phyloP scores from a whole-genome alignment of 1,140 invertebrate genomes.

The Drosophila asahinai region DNA sequence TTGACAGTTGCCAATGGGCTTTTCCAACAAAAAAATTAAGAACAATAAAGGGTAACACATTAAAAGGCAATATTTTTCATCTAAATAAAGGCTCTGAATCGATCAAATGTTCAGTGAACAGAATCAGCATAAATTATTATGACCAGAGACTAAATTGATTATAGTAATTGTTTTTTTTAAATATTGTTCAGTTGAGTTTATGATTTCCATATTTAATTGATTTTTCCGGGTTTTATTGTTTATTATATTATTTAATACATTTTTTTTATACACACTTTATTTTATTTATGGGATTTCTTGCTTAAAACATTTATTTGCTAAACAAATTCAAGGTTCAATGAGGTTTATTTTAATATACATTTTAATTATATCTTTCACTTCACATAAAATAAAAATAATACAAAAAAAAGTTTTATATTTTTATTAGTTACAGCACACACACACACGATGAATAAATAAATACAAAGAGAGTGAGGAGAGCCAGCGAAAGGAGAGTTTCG shows the following conservation, averaged over 20 bases:
- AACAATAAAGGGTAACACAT: background rate
- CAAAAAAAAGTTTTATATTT: background rate
- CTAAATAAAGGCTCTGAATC: slow-evolving; percentile 12
- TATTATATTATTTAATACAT: too few relatives aligned
- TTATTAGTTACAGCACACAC: slow-evolving; percentile 6
- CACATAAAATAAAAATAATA: slow-evolving; percentile 13
- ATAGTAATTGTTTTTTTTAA: background rate
- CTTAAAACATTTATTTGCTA: background rate
- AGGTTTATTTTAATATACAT: background rate
- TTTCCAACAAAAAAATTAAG: slow-evolving; percentile 2
- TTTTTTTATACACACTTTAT: background rate
- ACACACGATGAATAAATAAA: slow-evolving; percentile 18
- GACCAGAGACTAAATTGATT: background rate
- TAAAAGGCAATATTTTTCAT: slow-evolving; percentile 13
- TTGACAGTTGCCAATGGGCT: slow-evolving; percentile 20
- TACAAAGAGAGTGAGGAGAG: background rate
- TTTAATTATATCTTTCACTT: slow-evolving; percentile 1
- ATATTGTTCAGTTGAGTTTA: slow-evolving; percentile 3
- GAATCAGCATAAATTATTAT: slow-evolving; percentile 9
- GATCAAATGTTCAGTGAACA: slow-evolving; percentile 10
- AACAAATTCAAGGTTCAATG: background rate
- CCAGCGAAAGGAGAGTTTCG: slow-evolving; percentile 14
- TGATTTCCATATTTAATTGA: background rate
- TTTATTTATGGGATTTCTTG: background rate
- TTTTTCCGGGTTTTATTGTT: background rate